These are phyloP conservation scores for Leptodactylus fuscus DNA, from an alignment of 2,113 vertebrate genomes.

Conservation along the genomic window DNA sequence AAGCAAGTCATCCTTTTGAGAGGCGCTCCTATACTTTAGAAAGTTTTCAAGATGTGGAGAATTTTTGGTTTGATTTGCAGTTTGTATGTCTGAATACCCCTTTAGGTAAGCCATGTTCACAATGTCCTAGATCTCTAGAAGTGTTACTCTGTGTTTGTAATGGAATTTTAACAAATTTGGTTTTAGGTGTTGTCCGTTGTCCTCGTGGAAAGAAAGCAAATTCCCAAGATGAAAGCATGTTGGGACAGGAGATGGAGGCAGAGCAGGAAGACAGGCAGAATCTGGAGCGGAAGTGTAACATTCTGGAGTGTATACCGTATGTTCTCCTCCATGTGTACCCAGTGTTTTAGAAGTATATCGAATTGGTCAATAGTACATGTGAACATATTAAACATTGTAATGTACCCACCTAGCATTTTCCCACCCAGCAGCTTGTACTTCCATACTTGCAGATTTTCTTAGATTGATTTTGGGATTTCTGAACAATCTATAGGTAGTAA, in stretches of 20 bases:
- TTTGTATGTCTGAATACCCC: slow-evolving; percentile 96
- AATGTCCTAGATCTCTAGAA: background rate
- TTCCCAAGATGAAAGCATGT: slow-evolving; percentile 31
- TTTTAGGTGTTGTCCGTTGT: slow-evolving; percentile 76
- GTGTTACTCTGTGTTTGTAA: background rate
- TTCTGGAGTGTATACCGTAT: slow-evolving; percentile 78
- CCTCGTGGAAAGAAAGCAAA: slow-evolving; percentile 67
- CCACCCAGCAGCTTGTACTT: no score
- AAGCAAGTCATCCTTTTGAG: slow-evolving; percentile 84
- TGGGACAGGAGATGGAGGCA: slow-evolving; percentile 66
- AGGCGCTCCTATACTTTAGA: slow-evolving; percentile 79
- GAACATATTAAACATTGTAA: no score
- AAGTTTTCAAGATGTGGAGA: slow-evolving; percentile 84
- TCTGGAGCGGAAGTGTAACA: slow-evolving; percentile 76
- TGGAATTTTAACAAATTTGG: background rate
- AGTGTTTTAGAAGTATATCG: no score
- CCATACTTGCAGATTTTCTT: no score
- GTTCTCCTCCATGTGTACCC: slow-evolving; percentile 64
- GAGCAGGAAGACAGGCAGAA: slow-evolving; percentile 81
- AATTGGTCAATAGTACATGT: no score
- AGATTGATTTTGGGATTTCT: no score
- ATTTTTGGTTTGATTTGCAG: slow-evolving; percentile 95
- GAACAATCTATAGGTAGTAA: no score
- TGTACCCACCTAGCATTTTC: no score
- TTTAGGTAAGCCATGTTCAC: slow-evolving; percentile 74